Conservation (phyloP, 2,113 vertebrate genomes). For the Lipophrys pholis region DNA sequence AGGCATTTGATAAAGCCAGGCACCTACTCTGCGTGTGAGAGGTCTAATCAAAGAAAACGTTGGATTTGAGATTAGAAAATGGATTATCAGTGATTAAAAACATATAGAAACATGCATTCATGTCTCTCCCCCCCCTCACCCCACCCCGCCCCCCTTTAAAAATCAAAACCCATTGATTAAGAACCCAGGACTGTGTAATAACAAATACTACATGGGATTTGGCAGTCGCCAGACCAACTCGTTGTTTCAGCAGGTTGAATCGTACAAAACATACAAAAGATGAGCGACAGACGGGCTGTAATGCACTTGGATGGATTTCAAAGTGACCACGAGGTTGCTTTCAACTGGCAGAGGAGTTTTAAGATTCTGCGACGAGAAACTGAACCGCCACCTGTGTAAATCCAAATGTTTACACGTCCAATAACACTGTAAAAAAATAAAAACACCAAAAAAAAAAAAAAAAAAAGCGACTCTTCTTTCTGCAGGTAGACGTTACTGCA, state of each 20-base stretch:
- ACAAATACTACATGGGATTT: conserved; percentile 20
- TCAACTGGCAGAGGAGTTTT: conserved; percentile 3
- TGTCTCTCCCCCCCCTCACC: not conserved
- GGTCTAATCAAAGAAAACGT: conserved; percentile 18
- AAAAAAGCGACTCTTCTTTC: no score
- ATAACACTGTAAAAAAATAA: no score
- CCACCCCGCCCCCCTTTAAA: no score
- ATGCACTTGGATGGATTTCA: conserved; percentile 56
- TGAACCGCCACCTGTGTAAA: not conserved
- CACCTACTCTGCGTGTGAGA: conserved; percentile 33
- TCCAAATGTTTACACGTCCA: not conserved
- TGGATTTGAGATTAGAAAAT: conserved; percentile 31
- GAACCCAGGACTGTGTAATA: conserved; percentile 12
- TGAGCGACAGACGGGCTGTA: conserved; percentile 19
- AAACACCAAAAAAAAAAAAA: no score
- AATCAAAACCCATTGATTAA: conserved; percentile 26
- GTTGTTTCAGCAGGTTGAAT: conserved; percentile 30
- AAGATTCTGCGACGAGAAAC: not conserved
- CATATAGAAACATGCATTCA: conserved; percentile 25
- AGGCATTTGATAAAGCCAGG: conserved; percentile 56
- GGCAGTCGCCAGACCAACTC: conserved; percentile 51
- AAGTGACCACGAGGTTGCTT: conserved; percentile 14
- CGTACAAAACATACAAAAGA: conserved; percentile 37
- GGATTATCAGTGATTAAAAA: conserved; percentile 2
- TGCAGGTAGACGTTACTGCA: no score